Evolutionary conservation across 1,140 invertebrate genomes (phyloP).

Genomic region (Thaumatotibia leucotreta): DNA sequence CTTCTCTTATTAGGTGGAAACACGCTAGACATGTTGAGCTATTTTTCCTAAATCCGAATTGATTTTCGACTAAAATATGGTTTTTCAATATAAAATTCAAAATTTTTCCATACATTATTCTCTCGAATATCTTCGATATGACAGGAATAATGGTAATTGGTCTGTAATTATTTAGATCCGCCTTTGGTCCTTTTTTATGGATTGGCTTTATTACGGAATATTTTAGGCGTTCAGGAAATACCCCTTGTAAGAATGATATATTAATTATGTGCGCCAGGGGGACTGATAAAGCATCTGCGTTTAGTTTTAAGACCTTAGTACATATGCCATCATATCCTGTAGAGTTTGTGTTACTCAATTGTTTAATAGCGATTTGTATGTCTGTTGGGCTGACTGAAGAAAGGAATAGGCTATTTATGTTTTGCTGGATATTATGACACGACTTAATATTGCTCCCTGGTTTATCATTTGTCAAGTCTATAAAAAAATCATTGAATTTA

Average conservation of each 20-base stretch:
- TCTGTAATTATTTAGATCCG: neutral
- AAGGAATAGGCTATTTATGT: neutral
- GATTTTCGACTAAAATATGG: neutral
- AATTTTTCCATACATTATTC: neutral
- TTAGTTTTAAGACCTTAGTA: neutral
- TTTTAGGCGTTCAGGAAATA: neutral
- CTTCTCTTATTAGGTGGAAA: neutral
- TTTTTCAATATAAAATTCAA: neutral
- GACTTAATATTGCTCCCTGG: neutral
- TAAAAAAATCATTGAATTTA: neutral
- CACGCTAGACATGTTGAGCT: neutral
- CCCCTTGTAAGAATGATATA: neutral
- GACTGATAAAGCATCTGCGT: neutral
- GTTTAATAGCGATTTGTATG: neutral
- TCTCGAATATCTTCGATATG: conserved; percentile 11
- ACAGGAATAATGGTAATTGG: neutral
- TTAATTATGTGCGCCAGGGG: neutral
- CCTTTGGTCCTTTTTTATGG: neutral
- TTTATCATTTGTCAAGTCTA: neutral
- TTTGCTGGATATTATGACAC: neutral
- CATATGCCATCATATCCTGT: neutral
- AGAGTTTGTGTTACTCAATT: neutral
- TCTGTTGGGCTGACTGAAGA: neutral
- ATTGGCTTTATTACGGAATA: neutral
- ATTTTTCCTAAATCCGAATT: neutral